Base-by-base conservation (phyloP, 1,140 invertebrate species). In the Monomorium pharaonis region DNA sequence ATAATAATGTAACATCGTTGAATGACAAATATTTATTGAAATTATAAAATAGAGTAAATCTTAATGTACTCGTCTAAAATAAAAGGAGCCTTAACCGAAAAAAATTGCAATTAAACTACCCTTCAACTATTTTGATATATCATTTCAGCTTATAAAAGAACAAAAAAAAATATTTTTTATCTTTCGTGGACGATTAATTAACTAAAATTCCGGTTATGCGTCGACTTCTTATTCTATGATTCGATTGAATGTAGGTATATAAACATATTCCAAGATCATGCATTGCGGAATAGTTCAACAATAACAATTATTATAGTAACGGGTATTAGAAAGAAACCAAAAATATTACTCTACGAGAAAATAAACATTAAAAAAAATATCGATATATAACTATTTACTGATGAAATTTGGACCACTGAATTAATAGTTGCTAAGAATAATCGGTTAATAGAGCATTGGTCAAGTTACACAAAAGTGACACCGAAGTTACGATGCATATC, bases 351-450 rank as follows among this genome's bases (percentile, higher is more conserved):
- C 47, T 77, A 12, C 1, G n/a, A 74, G 47, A 24, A 86, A 86
- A 77, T 21, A 14, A 63, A 37, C 44, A 70, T 69, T 63, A 42
- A n/a, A 58, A 86, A n/a, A 80, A 62, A 30, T 85, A 62, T 62
- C 21, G 51, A 83, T 74, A n/a, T 72, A 51, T 69, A 63, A 24
- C 33, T 89, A 77, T 89, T 77, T 30, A 74, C 49, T 76, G 56
- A 89, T 80, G 65, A 89, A 89, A 88, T 89, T 89, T 89, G 84
- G 76, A 83, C 76, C 77, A 70, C 87, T 81, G 67, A 88, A 80
- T 80, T 67, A 88, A 63, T 81, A 88, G 81, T 81, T 74, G 54
- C 62, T 89, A 85, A 85, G 58, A 88, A 49, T 30, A 76, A 86
- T 42, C 83, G 67, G 30, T 58, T 89, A 58, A 44, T 65, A 77